These are phyloP conservation scores for Drosophila mauritiana DNA, from an alignment of 1,140 invertebrate species.

Conservation along the genomic window DNA sequence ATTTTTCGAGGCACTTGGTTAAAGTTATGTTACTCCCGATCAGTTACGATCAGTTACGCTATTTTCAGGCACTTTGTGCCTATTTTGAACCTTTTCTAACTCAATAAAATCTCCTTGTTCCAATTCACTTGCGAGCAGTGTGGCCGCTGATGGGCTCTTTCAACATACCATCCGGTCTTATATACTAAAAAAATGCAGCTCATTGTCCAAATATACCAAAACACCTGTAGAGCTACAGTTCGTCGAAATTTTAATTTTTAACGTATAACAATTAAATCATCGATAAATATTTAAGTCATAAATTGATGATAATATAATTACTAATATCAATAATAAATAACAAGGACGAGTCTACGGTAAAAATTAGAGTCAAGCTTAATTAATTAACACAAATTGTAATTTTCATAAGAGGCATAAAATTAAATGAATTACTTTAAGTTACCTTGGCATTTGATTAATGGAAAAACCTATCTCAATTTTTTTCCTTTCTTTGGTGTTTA, in stretches of 20 bases:
- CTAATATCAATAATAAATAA: too few species aligned
- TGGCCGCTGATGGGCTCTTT: not conserved
- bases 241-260: not conserved
- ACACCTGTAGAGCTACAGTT: constrained; percentile 10
- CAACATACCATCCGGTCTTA: not conserved
- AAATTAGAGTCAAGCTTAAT: too few species aligned
- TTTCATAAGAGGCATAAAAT: too few species aligned
- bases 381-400: too few species aligned
- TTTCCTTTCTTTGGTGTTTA: too few species aligned
- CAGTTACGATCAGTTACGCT: not conserved
- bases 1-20: constrained; percentile 5
- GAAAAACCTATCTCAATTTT: too few species aligned
- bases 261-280: too few species aligned
- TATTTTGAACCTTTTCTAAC: constrained; percentile 7
- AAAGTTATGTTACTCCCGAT: not conserved
- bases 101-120: constrained; percentile 30
- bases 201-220: constrained; percentile 1
- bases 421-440: too few species aligned
- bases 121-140: constrained; percentile 5
- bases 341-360: too few species aligned
- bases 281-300: too few species aligned
- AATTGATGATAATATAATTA: too few species aligned
- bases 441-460: too few species aligned
- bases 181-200: not conserved
- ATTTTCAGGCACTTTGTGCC: constrained; percentile 5